Conservation (phyloP, 2,888 invertebrate species). For the Leucophora obtusa region DNA sequence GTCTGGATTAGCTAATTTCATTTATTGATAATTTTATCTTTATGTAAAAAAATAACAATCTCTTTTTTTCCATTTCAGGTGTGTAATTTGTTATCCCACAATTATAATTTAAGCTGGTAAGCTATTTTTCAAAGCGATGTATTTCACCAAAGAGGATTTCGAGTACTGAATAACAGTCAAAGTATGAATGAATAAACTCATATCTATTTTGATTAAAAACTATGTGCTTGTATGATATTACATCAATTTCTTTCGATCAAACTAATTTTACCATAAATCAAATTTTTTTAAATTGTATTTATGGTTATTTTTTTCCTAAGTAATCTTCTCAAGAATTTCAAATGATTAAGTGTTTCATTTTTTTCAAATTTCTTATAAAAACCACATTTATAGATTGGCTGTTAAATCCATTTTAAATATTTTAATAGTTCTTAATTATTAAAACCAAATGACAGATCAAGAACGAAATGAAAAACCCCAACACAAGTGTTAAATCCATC, state of each 20-base stretch:
- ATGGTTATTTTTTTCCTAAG: neutral
- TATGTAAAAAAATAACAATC: neutral
- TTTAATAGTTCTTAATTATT: slow-evolving; percentile 55
- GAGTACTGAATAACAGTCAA: no score
- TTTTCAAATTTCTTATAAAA: neutral
- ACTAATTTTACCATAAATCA: slow-evolving; percentile 29
- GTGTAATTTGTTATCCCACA: neutral
- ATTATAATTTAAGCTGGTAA: neutral
- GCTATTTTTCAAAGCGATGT: neutral
- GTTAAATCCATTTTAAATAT: slow-evolving; percentile 24
- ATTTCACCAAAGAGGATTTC: neutral
- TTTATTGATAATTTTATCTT: no score
- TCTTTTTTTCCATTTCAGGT: neutral
- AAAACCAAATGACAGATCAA: slow-evolving; percentile 30
- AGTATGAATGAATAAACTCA: no score
- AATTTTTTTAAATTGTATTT: slow-evolving; percentile 15
- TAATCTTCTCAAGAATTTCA: slow-evolving; percentile 14
- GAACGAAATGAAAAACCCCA: slow-evolving; percentile 9
- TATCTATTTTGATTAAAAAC: neutral
- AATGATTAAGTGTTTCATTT: slow-evolving; percentile 1
- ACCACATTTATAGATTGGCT: neutral
- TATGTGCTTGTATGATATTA: slow-evolving; percentile 12
- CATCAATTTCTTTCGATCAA: neutral
- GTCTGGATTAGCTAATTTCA: no score
- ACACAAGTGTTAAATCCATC: slow-evolving; percentile 50